Conservation (phyloP, 2,113 vertebrate species). For the Dolichallabes microphthalmus region DNA sequence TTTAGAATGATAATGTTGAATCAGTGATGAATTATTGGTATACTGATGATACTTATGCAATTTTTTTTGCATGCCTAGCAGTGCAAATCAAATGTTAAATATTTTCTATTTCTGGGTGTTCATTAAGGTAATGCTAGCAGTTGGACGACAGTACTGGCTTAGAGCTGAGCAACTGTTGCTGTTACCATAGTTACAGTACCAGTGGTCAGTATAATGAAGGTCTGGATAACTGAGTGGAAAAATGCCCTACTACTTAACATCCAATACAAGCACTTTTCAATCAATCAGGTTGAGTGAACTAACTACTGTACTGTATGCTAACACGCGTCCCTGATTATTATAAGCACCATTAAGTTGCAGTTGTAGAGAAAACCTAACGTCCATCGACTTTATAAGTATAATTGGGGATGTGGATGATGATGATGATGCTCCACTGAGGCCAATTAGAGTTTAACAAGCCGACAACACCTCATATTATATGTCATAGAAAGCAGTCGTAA, state of each 20-base stretch:
- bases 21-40: background rate
- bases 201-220: background rate
- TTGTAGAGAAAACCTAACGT: background rate
- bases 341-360: background rate
- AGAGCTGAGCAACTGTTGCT: conserved; percentile 11
- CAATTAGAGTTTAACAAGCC: conserved; percentile 9
- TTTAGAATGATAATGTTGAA: background rate
- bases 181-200: conserved; percentile 30
- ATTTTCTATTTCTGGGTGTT: background rate
- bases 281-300: background rate
- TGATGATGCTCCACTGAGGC: background rate
- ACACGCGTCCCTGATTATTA: background rate
- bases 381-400: background rate
- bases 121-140: background rate
- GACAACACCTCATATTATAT: background rate
- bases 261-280: background rate
- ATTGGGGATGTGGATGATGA: background rate
- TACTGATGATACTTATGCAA: background rate
- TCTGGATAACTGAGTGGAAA: background rate
- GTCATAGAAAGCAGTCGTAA: background rate
- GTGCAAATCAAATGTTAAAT: background rate
- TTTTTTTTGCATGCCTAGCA: background rate
- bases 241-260: background rate
- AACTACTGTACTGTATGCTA: background rate
- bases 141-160: background rate